Base-by-base conservation (phyloP, 2,113 vertebrate species). In the Chionomys nivalis region DNA sequence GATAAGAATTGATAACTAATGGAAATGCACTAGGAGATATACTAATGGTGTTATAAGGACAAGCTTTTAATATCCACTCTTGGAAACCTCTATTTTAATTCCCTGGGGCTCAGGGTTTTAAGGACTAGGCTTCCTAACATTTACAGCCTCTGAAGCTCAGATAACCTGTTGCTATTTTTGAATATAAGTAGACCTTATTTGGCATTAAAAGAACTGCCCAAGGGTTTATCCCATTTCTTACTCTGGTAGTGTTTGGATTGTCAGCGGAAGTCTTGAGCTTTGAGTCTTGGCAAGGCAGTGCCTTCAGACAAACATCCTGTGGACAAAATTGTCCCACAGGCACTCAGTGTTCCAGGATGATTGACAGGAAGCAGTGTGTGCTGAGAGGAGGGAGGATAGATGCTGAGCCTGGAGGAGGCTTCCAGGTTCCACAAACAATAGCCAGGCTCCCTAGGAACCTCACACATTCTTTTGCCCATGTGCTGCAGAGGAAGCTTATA, bases 231-330 rank as follows among this genome's bases (percentile, higher is more conserved):
- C 93, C 94, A 93, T 93, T 94, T 96, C 90, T 94, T 93, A 68
- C 95, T 94, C 89, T 90, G 90, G 85, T 95, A 88, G 77, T 93
- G 95, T 97, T 98, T 97, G 96, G 88, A 97, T 97, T 97, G 97
- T 97, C 79, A 95, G 81, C 81, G 92, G 98, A 98, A 97, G 93
- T 96, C 98, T 98, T 96, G 95, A 98, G 98, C 97, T 97, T 97
- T 98, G 97, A 97, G 97, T 96, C 93, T 98, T 98, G 97, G 98
- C 97, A 97, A 97, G 94, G 97, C 17, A 44, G 94, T 94, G 91
- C 97, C 88, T 98, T 98, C 98, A 98, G 98, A 98, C 97, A 98
- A 98, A 98, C 98, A 98, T 99, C 98, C 98, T 98, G 98, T 98
- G 95, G 91, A 98, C 98, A 94, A 94, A 97, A 96, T 95, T 97